Evolutionary conservation across 2,888 invertebrate genomes (phyloP).

Genomic region (Zelleria hepariella): DNA sequence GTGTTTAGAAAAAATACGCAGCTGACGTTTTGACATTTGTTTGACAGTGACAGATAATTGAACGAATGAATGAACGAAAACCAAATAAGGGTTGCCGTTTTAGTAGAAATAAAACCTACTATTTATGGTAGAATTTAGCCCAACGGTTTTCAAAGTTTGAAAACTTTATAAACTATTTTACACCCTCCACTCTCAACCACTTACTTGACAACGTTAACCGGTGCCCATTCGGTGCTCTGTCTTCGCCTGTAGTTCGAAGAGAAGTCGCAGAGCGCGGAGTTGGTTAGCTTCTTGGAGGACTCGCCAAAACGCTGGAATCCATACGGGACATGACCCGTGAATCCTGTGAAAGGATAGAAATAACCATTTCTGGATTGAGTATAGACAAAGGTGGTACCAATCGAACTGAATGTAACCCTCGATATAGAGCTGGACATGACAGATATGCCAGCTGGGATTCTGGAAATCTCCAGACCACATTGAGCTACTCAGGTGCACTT

Average conservation of each 20-base stretch:
- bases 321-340: constrained; percentile 77
- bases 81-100: background rate
- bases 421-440: too few relatives aligned
- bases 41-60: background rate
- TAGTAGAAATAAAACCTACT: background rate
- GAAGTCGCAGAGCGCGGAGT: constrained; percentile 81
- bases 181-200: constrained; percentile 15
- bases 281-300: constrained; percentile 75
- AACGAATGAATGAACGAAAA: background rate
- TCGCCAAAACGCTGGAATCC: constrained; percentile 76
- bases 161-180: background rate
- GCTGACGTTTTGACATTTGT: background rate
- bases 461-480: too few relatives aligned
- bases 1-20: background rate
- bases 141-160: background rate
- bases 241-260: constrained; percentile 80
- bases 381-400: too few relatives aligned
- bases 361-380: too few relatives aligned
- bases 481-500: too few relatives aligned
- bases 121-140: background rate
- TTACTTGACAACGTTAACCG: constrained; percentile 73
- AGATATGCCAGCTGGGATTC: too few relatives aligned
- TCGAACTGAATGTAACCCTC: too few relatives aligned
- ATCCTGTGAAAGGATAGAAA: constrained; percentile 53
- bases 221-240: constrained; percentile 82